Base-by-base conservation (phyloP, 2,888 invertebrate genomes). In the Cynaeus angustus region DNA sequence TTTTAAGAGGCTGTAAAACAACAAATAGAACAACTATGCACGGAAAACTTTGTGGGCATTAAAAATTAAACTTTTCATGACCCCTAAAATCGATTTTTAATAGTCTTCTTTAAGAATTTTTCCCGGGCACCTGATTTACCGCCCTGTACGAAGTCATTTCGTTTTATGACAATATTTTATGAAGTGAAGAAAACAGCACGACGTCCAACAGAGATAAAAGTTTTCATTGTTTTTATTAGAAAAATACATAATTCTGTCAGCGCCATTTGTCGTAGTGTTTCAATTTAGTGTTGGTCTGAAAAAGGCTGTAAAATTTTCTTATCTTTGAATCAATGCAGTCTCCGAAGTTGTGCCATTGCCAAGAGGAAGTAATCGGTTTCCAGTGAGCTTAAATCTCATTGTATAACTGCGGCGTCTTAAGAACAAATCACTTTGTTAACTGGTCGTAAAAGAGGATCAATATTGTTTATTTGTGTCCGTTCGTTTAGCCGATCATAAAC, bases 391-490 rank as follows among this genome's bases (percentile, higher is more conserved):
- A 50, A 26, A 50, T 50, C 48, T 50, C 48, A 28, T 50, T 28
- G 26, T 50, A 50, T 26, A 26, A 56, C 26, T 10, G 13, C 21
- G 14, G 9, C 41, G 16, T 41, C 56, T 41, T 13, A 26, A 41
- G 37, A 52, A 55, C 55, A 55, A 55, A 55, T 55, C 55, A 37
- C 10, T 55, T 55, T 10, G 55, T 37, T 55, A 55, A 21, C 48
- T 28, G 48, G 38, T 55, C 38, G 38, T 55, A 38, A 38, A 55
- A 13, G 41, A 26, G 56, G 56, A 56, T 56, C 56, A 41, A 56
- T 59, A 59, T 46, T 59, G 46, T 46, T 59, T 59, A 59, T 59
- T 46, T 41, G 59, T 16, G 46, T 48, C 33, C 46, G 45, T 43
- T 33, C 45, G 33, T 48, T 41, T 59, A 28, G 48, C 48, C 26